Conservation (phyloP, 2,113 vertebrate species). For the Chinchilla lanigera region DNA sequence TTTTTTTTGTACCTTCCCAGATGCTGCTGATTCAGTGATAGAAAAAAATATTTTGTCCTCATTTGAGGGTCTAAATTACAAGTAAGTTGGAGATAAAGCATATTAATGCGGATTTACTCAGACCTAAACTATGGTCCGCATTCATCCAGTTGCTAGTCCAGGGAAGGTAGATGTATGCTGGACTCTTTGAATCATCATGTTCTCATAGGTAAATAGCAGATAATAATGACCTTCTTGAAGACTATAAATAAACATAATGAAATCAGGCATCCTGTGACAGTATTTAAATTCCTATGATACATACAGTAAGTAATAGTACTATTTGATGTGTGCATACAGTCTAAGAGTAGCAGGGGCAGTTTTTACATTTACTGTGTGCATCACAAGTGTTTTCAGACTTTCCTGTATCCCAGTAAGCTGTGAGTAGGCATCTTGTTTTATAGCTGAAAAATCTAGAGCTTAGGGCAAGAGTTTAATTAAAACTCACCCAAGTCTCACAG, state of each 20-base stretch:
- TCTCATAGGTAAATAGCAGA: not conserved
- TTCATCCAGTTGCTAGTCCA: not conserved
- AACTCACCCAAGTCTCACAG: not conserved
- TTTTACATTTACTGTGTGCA: not conserved
- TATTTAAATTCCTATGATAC: not conserved
- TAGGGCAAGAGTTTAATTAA: slow-evolving; percentile 39
- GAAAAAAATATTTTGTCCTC: not conserved
- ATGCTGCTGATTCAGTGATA: not conserved
- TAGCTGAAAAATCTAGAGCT: not conserved
- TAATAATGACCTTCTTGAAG: not conserved
- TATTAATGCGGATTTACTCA: not conserved
- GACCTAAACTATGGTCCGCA: not conserved
- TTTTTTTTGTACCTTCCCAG: not conserved
- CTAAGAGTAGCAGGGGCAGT: not conserved
- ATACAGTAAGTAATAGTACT: not conserved
- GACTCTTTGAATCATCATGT: not conserved
- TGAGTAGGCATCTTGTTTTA: not conserved
- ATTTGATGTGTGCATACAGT: not conserved
- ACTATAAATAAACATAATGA: not conserved
- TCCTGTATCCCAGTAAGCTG: not conserved
- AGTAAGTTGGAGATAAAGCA: not conserved
- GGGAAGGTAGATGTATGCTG: not conserved
- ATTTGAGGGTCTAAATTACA: not conserved
- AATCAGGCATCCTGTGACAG: not conserved
- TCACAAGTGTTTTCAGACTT: not conserved